Conservation (phyloP, 2,797 vertebrate species). For the Gymnopithys bicolor region DNA sequence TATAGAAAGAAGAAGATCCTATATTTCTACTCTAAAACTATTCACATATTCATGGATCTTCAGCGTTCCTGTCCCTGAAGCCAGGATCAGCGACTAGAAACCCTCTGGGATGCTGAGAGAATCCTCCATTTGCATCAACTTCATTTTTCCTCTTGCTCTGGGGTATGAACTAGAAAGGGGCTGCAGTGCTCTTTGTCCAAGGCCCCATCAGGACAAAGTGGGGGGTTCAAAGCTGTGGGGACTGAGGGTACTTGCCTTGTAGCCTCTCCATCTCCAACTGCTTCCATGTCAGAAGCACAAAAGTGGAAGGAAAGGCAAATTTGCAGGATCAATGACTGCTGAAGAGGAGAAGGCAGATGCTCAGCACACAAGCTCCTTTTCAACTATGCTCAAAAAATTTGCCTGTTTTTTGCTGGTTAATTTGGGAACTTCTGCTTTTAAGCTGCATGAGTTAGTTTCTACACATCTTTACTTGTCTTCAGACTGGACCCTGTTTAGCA, state of each 20-base stretch:
- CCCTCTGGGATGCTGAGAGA: neutral
- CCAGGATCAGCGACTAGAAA: neutral
- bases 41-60: neutral
- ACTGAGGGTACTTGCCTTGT: fast-evolving
- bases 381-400: neutral
- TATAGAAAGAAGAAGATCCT: neutral
- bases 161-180: neutral
- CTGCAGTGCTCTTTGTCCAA: neutral
- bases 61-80: neutral
- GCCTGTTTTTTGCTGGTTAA: neutral
- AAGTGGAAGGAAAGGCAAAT: neutral
- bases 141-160: neutral
- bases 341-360: neutral
- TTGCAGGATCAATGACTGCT: neutral
- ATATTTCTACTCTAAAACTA: neutral
- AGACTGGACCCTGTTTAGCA: neutral
- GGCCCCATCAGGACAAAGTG: neutral
- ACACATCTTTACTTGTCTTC: neutral
- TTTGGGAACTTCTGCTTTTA: neutral
- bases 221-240: neutral
- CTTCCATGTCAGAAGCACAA: neutral
- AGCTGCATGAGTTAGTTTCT: neutral
- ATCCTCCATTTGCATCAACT: neutral
- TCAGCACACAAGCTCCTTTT: neutral
- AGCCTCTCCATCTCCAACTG: neutral